Evolutionary conservation across 1,140 invertebrate genomes (phyloP).

Genomic region (Scylla paramamosain): DNA sequence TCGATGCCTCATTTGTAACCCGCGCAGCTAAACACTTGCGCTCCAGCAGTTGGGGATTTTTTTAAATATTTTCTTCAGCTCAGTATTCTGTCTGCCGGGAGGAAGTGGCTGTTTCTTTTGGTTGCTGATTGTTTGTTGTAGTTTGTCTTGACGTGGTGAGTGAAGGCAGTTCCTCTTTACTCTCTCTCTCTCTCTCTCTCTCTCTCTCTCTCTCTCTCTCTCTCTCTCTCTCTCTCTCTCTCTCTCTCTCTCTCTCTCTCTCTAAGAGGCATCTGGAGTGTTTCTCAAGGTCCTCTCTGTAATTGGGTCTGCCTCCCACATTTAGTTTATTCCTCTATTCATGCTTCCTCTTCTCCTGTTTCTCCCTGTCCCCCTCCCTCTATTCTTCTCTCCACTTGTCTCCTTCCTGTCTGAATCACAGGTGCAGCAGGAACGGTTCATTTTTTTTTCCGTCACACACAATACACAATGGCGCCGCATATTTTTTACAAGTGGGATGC

Average conservation of each 20-base stretch:
- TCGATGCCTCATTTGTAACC: too few species aligned
- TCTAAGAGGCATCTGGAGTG: background rate
- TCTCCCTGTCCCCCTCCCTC: background rate
- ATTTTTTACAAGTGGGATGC: background rate
- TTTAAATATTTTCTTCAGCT: background rate
- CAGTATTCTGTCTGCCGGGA: background rate
- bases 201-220: constrained; percentile 19
- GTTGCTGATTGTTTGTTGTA: background rate
- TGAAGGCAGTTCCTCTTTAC: background rate
- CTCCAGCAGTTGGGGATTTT: background rate
- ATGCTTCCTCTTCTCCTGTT: too few species aligned
- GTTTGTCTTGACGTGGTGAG: background rate
- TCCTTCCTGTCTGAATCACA: too few species aligned
- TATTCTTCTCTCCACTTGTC: background rate
- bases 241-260: background rate
- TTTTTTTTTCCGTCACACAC: background rate
- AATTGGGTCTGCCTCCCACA: too few species aligned
- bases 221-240: constrained; percentile 12
- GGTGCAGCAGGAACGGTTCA: background rate
- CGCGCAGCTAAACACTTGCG: too few species aligned
- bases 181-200: background rate
- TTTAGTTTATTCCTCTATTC: too few species aligned
- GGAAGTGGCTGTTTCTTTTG: background rate
- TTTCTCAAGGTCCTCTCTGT: too few species aligned
- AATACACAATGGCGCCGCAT: constrained; percentile 18